A percentile compares a stretch with the other conserved stretches of the same genome.
phyloP scores from a whole-genome alignment of 2,797 vertebrate genomes.

The Hipposideros larvatus region DNA sequence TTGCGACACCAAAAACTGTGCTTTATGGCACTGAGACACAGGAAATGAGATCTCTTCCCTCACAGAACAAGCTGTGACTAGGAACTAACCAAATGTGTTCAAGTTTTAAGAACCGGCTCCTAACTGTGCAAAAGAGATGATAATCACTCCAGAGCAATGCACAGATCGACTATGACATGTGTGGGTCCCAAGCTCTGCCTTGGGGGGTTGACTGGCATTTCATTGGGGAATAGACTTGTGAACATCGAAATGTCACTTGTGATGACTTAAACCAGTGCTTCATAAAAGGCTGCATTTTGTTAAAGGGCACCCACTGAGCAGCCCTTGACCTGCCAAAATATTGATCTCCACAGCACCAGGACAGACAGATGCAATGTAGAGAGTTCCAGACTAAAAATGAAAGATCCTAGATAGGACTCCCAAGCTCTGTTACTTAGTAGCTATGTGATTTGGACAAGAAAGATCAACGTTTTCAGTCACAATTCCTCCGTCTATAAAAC shows the following conservation, averaged over 20 bases:
- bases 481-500: not conserved
- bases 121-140: not conserved
- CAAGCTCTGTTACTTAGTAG: not conserved
- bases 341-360: not conserved
- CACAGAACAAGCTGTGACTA: not conserved
- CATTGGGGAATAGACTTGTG: not conserved
- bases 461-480: not conserved
- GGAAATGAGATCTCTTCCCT: not conserved
- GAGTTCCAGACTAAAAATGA: not conserved
- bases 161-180: not conserved
- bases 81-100: not conserved
- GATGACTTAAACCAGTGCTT: not conserved
- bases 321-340: not conserved
- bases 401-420: not conserved
- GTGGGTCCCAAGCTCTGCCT: not conserved
- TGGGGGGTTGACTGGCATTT: not conserved
- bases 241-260: not conserved
- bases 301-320: not conserved
- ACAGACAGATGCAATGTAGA: not conserved
- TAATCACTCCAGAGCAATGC: not conserved
- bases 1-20: not conserved
- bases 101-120: not conserved
- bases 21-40: not conserved
- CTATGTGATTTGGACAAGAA: not conserved
- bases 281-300: not conserved